These are phyloP conservation scores for Nasua narica DNA, from an alignment of 2,797 vertebrate species.

Conservation along the genomic window DNA sequence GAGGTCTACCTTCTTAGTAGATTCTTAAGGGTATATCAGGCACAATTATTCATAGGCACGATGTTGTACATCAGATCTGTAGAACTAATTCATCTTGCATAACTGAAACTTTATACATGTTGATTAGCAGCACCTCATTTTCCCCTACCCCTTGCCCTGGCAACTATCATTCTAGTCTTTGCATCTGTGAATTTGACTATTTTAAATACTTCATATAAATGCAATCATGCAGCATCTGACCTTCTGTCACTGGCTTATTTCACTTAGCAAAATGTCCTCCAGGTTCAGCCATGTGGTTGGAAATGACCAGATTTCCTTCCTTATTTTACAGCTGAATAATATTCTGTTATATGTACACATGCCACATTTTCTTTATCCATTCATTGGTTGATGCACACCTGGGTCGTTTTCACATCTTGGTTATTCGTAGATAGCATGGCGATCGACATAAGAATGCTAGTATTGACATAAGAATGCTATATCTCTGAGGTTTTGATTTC, in stretches of 20 bases:
- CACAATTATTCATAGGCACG: not conserved
- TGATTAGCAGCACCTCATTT: not conserved
- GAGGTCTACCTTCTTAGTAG: not conserved
- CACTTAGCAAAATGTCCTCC: not conserved
- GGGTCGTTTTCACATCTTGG: not conserved
- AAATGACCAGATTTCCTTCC: not conserved
- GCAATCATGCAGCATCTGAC: not conserved
- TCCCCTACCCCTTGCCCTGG: no score
- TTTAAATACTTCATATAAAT: not conserved
- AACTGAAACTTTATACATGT: not conserved
- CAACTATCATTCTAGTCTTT: not conserved
- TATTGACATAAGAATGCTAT: not conserved
- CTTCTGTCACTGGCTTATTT: not conserved
- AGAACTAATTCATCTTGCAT: not conserved
- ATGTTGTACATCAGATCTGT: not conserved
- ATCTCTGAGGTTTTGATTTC: not conserved
- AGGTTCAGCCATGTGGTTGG: not conserved
- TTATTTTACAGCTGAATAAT: not conserved
- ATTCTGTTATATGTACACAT: not conserved
- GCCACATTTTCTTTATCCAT: not conserved
- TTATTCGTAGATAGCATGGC: not conserved
- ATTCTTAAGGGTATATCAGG: not conserved
- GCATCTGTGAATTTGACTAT: not conserved
- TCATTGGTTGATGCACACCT: not conserved
- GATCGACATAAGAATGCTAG: not conserved